These are phyloP conservation scores for Clarias pachynema DNA, from an alignment of 2,797 vertebrate species.

Conservation along the genomic window DNA sequence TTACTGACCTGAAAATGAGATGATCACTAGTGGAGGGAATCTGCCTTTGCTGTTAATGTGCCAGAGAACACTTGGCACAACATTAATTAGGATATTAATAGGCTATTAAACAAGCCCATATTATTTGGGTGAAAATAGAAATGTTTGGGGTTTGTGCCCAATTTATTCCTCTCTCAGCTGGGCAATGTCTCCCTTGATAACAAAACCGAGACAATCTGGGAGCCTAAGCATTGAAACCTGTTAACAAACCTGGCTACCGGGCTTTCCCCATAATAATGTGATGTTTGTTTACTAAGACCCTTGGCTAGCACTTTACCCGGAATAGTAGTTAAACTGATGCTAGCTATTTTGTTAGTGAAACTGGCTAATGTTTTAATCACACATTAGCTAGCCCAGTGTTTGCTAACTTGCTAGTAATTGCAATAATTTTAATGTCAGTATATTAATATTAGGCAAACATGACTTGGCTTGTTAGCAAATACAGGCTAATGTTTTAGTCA, in stretches of 20 bases:
- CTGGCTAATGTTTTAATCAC: neutral
- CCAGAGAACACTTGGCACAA: slow-evolving; percentile 24
- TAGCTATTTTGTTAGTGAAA: neutral
- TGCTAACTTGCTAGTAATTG: neutral
- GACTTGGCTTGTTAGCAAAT: neutral
- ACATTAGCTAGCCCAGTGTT: neutral
- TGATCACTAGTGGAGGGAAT: slow-evolving; percentile 1
- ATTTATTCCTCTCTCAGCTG: neutral
- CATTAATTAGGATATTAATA: slow-evolving; percentile 27
- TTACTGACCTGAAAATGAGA: slow-evolving; percentile 22
- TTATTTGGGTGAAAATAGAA: slow-evolving; percentile 2
- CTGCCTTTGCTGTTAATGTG: neutral
- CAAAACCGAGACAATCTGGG: neutral
- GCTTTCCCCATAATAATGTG: neutral
- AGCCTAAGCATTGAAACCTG: neutral
- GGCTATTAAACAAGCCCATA: slow-evolving; percentile 8
- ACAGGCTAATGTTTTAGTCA: neutral
- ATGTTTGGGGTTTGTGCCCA: neutral
- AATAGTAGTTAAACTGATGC: neutral
- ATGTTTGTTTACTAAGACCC: neutral
- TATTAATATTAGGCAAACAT: neutral
- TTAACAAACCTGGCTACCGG: neutral
- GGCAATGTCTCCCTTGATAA: neutral
- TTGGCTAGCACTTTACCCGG: neutral
- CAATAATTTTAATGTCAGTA: neutral